phyloP scores from a whole-genome alignment of 2,113 vertebrate genomes.

The Cricetomys ansorgei region DNA sequence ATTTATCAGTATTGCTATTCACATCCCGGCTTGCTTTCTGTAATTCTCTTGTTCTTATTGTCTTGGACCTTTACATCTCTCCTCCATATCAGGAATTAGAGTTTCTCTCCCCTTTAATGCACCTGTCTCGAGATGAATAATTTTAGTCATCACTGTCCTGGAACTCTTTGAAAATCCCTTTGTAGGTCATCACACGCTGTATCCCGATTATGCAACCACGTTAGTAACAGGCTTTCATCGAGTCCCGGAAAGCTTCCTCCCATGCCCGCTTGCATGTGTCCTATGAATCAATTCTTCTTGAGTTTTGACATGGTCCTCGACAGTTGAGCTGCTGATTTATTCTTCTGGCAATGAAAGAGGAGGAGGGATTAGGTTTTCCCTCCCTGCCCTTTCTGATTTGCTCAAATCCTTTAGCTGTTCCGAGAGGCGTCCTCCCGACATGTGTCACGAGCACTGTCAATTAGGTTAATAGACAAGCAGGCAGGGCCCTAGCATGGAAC shows the following conservation, averaged over 20 bases:
- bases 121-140: slow-evolving; percentile 14
- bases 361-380: background rate
- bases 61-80: background rate
- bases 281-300: slow-evolving; percentile 29
- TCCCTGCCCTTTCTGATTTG: slow-evolving; percentile 2
- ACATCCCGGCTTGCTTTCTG: background rate
- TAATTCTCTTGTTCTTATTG: background rate
- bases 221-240: background rate
- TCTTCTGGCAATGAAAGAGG: slow-evolving; percentile 25
- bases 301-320: slow-evolving; percentile 28
- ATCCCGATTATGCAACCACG: background rate
- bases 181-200: slow-evolving; percentile 48
- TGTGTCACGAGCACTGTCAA: background rate
- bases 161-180: slow-evolving; percentile 51
- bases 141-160: slow-evolving; percentile 18
- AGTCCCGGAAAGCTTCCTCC: background rate
- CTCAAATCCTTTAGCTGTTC: slow-evolving; percentile 30
- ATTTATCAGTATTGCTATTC: slow-evolving; percentile 42
- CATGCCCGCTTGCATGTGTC: background rate
- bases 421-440: slow-evolving; percentile 41
- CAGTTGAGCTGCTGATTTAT: background rate
- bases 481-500: background rate
- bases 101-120: background rate
- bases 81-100: background rate
- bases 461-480: slow-evolving; percentile 58